Base-by-base conservation (phyloP, 2,113 vertebrate genomes). In the Pygathrix nemaeus region DNA sequence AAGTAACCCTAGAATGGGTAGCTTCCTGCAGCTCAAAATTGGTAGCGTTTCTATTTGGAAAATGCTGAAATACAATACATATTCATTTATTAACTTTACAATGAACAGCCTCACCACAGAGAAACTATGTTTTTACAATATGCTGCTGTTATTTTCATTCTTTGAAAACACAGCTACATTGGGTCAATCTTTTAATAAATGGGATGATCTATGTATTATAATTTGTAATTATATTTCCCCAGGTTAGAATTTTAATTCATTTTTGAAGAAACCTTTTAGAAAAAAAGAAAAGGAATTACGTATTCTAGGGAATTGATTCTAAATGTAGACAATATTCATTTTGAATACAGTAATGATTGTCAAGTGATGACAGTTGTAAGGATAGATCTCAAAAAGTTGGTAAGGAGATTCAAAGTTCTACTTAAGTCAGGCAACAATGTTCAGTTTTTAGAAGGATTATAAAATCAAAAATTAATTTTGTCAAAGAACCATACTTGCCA, bases 231-330 rank as follows among this genome's bases (percentile, higher is more conserved):
- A 40, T 57, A 87, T 25, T 7, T 75, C 96, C 45, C 0, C 3
- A 88, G 70, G 66, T 30, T 75, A 73, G 35, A 25, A 64, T n/a
- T 86, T 96, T 76, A 93, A 48, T 66, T 88, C 78, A 94, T 25
- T 38, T 35, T 83, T 79, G 55, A 75, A 96, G 45, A 96, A 89
- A 78, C 82, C 9, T 48, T 92, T 96, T 52, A 25, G 57, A 93
- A 17, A 95, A 94, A 72, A 89, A 55, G 18, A 82, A 91, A 23
- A 73, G 61, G 97, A 50, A 55, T 90, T 14, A 11, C 64, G 23
- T 2, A 45, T 18, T 38, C 27, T 50, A 52, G 9, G 10, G 43
- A 52, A 66, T 9, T 57, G 43, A 86, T 84, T 85, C 48, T 27
- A 89, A 80, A 78, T 55, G 17, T 48, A 27, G 30, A 35, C 52